These are phyloP conservation scores for Melopsittacus undulatus DNA, from an alignment of 2,797 vertebrate species.

Conservation along the genomic window DNA sequence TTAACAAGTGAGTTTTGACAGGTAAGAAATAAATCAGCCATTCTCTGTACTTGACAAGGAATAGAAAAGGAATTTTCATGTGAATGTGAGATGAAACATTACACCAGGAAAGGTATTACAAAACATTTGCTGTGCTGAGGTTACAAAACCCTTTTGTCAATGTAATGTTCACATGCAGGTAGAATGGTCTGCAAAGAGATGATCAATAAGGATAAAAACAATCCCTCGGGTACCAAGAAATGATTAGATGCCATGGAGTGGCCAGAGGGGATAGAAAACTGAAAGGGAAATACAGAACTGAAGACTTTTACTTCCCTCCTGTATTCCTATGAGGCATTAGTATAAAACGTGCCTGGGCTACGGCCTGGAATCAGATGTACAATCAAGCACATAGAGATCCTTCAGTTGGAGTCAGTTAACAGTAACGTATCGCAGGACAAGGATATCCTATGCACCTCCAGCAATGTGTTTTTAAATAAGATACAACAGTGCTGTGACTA, in stretches of 20 bases:
- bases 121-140: background rate
- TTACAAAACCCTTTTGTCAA: slow-evolving; percentile 7
- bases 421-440: background rate
- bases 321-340: background rate
- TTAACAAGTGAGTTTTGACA: slow-evolving; percentile 1
- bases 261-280: background rate
- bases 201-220: background rate
- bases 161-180: background rate
- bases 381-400: background rate
- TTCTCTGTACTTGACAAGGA: background rate
- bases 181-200: background rate
- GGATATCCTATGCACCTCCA: slow-evolving; percentile 28
- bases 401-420: background rate
- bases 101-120: background rate
- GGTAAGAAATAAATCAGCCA: background rate
- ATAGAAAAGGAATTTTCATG: background rate
- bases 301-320: slow-evolving; percentile 14
- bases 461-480: background rate
- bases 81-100: background rate
- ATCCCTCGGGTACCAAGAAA: background rate
- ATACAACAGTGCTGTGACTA: background rate
- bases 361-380: background rate
- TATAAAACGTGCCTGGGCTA: background rate
- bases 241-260: background rate
- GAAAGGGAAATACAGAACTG: background rate